Evolutionary conservation across 2,888 invertebrate genomes (phyloP).

Genomic region (Dryococelus australis): DNA sequence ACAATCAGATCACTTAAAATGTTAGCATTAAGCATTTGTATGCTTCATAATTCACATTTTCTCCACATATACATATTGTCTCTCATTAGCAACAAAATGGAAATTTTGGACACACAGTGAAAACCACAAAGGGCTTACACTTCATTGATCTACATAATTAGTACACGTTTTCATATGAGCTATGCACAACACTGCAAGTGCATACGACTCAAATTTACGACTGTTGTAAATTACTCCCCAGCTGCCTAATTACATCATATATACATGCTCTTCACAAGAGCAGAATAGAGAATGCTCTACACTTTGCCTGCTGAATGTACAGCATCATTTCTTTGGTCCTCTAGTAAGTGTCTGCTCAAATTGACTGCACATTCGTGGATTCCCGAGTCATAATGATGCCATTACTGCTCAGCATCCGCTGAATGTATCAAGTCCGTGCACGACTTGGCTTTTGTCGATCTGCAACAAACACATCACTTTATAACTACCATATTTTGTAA

Average conservation of each 20-base stretch:
- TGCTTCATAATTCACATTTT: background rate
- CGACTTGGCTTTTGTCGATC: conserved; percentile 75
- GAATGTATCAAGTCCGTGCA: conserved; percentile 72
- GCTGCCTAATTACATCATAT: background rate
- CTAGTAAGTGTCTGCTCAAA: background rate
- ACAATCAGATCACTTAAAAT: background rate
- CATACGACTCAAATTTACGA: background rate
- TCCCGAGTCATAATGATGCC: background rate
- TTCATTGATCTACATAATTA: background rate
- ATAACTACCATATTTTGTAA: no score
- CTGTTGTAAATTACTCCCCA: background rate
- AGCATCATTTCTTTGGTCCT: background rate
- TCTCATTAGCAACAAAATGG: background rate
- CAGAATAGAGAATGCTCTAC: background rate
- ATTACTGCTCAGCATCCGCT: conserved; percentile 34
- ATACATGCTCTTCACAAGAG: background rate
- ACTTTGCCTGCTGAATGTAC: background rate
- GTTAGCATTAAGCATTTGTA: background rate
- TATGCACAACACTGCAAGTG: background rate
- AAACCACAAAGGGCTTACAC: background rate
- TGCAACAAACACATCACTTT: conserved; percentile 59
- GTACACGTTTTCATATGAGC: background rate
- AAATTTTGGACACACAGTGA: background rate
- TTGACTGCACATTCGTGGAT: background rate
- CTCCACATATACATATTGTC: background rate